A percentile compares a stretch with the other conserved stretches of the same genome.
Evolutionary conservation across 2,797 vertebrate species (phyloP).

Genomic region (Tragelaphus eurycerus): DNA sequence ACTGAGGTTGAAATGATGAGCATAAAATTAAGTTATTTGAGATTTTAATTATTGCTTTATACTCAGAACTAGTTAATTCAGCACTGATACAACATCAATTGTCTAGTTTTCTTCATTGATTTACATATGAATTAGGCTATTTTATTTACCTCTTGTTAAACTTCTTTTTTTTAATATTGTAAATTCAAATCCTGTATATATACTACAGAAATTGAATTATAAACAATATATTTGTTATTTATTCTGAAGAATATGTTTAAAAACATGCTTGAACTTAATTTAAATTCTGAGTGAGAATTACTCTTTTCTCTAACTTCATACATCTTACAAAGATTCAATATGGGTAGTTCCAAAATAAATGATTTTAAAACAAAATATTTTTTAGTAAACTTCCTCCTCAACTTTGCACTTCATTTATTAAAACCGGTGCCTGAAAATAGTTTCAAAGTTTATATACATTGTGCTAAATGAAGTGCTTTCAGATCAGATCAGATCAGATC

Average conservation of each 20-base stretch:
- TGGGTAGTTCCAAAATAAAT: background rate
- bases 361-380: slow-evolving; percentile 13
- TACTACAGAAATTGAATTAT: background rate
- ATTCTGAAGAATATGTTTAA: background rate
- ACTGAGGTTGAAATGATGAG: background rate
- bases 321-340: background rate
- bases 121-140: background rate
- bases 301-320: background rate
- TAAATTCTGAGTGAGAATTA: background rate
- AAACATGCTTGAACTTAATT: background rate
- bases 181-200: background rate
- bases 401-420: background rate
- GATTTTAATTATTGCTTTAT: background rate
- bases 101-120: background rate
- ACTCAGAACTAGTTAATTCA: background rate
- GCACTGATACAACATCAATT: background rate
- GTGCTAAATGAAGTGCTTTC: background rate
- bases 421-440: background rate
- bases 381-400: slow-evolving; percentile 7
- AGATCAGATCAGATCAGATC: too few relatives aligned
- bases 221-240: background rate
- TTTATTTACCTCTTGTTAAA: background rate
- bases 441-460: background rate
- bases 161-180: background rate
- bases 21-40: background rate